Conservation (phyloP, 2,797 vertebrate genomes). For the Rhincodon typus region DNA sequence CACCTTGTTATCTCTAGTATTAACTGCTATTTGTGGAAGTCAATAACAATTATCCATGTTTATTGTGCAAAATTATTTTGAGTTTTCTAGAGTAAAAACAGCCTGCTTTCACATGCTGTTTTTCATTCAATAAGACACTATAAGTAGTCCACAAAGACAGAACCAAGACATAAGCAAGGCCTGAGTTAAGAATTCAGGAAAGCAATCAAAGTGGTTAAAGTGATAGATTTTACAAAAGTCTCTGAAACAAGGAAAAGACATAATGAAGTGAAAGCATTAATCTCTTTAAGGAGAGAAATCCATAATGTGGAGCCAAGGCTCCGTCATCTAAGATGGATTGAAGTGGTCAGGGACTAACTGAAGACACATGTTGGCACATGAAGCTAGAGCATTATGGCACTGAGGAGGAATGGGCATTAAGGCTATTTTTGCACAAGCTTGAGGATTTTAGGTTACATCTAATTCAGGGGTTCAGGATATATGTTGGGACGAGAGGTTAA, state of each 20-base stretch:
- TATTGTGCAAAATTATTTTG: not conserved
- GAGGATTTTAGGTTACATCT: not conserved
- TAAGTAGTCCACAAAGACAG: not conserved
- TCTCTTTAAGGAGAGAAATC: not conserved
- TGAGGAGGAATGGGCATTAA: not conserved
- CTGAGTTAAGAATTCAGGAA: too few relatives aligned
- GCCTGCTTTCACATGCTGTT: not conserved
- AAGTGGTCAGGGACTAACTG: not conserved
- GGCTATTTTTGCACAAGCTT: not conserved
- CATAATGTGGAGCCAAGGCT: not conserved
- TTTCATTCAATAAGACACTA: not conserved
- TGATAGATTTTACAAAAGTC: not conserved
- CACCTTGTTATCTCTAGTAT: too few relatives aligned
- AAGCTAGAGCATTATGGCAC: too few relatives aligned
- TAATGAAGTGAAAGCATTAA: not conserved
- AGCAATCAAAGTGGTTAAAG: not conserved
- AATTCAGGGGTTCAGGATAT: not conserved
- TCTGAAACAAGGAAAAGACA: not conserved
- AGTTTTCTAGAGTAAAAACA: not conserved
- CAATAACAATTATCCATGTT: not conserved
- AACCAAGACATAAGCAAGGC: not conserved
- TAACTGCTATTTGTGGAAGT: too few relatives aligned
- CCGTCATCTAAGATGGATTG: not conserved
- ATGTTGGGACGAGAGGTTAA: not conserved
- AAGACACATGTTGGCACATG: not conserved